Percentiles rank a stretch among this genome's conserved stretches.
These are phyloP conservation scores for Mythimna ferrago DNA, from an alignment of 2,888 invertebrate species.

Conservation along the genomic window DNA sequence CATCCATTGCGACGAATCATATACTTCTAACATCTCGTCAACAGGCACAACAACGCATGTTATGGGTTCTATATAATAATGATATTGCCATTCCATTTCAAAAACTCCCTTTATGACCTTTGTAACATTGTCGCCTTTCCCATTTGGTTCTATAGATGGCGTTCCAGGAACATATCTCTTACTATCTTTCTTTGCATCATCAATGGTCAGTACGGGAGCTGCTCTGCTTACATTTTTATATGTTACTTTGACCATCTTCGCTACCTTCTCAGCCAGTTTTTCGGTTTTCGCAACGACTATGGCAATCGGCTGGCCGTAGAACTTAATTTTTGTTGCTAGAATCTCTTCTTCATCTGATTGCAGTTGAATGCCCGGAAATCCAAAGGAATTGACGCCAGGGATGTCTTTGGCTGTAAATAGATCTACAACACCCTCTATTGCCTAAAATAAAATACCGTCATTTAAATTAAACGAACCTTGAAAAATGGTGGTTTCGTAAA, in stretches of 20 bases:
- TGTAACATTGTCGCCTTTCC: constrained; percentile 77
- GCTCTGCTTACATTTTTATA: constrained; percentile 83
- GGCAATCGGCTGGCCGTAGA: constrained; percentile 93
- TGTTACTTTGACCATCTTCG: constrained; percentile 90
- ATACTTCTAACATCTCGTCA: constrained; percentile 93
- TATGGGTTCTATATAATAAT: constrained; percentile 94
- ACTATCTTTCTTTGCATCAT: constrained; percentile 85
- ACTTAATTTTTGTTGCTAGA: constrained; percentile 90
- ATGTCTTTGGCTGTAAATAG: constrained; percentile 92
- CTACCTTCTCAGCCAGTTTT: constrained; percentile 89
- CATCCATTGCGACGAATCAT: constrained; percentile 92
- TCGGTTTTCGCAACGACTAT: constrained; percentile 92
- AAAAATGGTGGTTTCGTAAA: background rate
- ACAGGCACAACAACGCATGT: constrained; percentile 92
- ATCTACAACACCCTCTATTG: constrained; percentile 92
- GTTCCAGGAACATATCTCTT: constrained; percentile 72
- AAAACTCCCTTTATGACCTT: constrained; percentile 90
- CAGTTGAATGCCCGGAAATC: constrained; percentile 76
- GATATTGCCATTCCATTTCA: constrained; percentile 93
- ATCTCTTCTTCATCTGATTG: constrained; percentile 87
- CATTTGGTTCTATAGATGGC: constrained; percentile 72
- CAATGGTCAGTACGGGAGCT: constrained; percentile 81
- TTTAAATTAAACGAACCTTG: background rate
- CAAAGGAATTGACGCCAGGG: constrained; percentile 92
- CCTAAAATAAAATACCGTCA: constrained; percentile 76